Base-by-base conservation (phyloP, 2,888 invertebrate species). In the Theretra japonica region DNA sequence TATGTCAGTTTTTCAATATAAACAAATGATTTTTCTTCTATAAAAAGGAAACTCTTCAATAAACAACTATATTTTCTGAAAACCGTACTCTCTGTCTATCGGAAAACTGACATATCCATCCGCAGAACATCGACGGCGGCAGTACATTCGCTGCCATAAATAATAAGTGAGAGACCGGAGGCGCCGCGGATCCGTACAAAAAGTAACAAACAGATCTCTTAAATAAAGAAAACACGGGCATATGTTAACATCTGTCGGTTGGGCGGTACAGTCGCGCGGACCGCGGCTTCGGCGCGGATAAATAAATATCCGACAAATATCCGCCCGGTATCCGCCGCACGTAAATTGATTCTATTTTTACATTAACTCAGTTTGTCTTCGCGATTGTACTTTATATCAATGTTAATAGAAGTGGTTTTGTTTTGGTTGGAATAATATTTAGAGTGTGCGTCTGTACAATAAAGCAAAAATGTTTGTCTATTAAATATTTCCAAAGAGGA, bases 151-250 rank as follows among this genome's bases (percentile, higher is more conserved):
- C 89, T 76, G 87, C 86, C 90, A 91, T 94, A 93, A 93, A 93
- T 94, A 93, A 94, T 93, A 93, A 91, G 91, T 88, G 88, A 91
- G 92, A 87, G 91, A 91, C 89, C 90, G 92, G 90, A 91, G 92
- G 93, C 93, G 92, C 91, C 92, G 88, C 85, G 90, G 88, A 89
- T 90, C 90, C 89, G 87, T 89, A 92, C 92, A 91, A 93, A 93
- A 92, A 92, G 91, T 91, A 93, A 93, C 93, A 92, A 92, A 93
- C 93, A 92, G 88, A 90, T 90, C 92, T 89, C 90, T 92, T 94
- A 93, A 94, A 94, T 93, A 93, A 94, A 94, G 93, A 93, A 94
- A 93, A 92, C 93, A 93, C 88, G 85, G 88, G 90, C 94, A 89
- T 93, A 92, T 93, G 94, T 92, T 93, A 90, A 89, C 94, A 94